Conservation (phyloP, 2,797 vertebrate species). For the Clangula hyemalis region DNA sequence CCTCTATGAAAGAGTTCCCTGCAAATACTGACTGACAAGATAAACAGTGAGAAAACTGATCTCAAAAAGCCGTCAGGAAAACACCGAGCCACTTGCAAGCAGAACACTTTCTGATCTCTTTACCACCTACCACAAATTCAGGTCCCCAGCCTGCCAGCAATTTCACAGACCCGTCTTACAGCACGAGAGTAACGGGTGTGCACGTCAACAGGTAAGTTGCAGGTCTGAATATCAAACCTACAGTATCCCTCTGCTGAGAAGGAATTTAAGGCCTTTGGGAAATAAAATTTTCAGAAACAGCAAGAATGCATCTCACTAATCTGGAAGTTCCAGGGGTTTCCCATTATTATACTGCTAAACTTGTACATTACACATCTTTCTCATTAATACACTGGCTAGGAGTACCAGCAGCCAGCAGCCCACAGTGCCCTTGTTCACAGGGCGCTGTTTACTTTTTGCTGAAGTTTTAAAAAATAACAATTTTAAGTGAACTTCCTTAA, state of each 20-base stretch:
- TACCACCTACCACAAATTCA: neutral
- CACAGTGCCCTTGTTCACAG: neutral
- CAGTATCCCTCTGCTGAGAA: neutral
- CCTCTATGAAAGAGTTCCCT: neutral
- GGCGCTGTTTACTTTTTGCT: neutral
- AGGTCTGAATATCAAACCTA: neutral
- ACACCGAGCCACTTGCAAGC: neutral
- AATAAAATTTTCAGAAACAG: neutral
- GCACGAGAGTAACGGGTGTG: neutral
- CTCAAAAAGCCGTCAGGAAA: neutral
- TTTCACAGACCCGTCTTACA: neutral
- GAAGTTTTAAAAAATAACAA: neutral
- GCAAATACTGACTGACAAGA: neutral
- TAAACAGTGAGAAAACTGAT: neutral
- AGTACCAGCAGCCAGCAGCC: neutral
- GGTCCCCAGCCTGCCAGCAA: neutral
- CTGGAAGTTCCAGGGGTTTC: neutral
- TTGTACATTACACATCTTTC: neutral
- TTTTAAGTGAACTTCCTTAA: neutral
- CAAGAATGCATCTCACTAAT: neutral
- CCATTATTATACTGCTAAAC: neutral
- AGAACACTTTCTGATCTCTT: neutral
- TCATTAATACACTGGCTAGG: neutral
- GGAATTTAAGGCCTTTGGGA: neutral
- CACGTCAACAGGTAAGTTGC: neutral